Conservation (phyloP, 2,113 vertebrate genomes). For the Anolis carolinensis region DNA sequence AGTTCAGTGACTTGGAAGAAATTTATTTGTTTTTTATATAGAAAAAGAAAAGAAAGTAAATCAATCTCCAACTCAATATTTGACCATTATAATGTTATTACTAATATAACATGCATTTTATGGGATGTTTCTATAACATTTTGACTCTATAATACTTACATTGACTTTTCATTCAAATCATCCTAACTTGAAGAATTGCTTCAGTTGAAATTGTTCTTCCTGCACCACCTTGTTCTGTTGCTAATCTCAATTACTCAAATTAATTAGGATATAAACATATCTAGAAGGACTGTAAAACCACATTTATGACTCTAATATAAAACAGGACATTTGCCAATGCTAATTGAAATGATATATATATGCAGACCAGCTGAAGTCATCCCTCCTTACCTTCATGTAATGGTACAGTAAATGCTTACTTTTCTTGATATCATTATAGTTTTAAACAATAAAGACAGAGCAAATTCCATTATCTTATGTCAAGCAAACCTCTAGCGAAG, state of each 20-base stretch:
- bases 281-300: constrained; percentile 54
- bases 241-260: constrained; percentile 48
- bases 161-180: not conserved
- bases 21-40: not conserved
- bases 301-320: constrained; percentile 45
- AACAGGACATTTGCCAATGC: constrained; percentile 51
- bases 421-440: constrained; percentile 51
- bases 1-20: not conserved
- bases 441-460: constrained; percentile 54
- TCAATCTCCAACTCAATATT: not conserved
- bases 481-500: constrained; percentile 53
- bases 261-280: constrained; percentile 59
- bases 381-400: constrained; percentile 32
- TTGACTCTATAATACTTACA: not conserved
- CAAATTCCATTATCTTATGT: constrained; percentile 46
- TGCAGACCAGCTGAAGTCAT: constrained; percentile 27
- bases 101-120: not conserved
- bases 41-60: not conserved
- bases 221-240: constrained; percentile 3
- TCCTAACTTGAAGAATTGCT: constrained; percentile 26
- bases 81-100: not conserved
- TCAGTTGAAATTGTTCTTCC: constrained; percentile 11
- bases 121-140: not conserved
- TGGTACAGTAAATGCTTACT: constrained; percentile 52
- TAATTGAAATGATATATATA: constrained; percentile 52